Base-by-base conservation (phyloP, 1,140 invertebrate species). In the Episyrphus balteatus region DNA sequence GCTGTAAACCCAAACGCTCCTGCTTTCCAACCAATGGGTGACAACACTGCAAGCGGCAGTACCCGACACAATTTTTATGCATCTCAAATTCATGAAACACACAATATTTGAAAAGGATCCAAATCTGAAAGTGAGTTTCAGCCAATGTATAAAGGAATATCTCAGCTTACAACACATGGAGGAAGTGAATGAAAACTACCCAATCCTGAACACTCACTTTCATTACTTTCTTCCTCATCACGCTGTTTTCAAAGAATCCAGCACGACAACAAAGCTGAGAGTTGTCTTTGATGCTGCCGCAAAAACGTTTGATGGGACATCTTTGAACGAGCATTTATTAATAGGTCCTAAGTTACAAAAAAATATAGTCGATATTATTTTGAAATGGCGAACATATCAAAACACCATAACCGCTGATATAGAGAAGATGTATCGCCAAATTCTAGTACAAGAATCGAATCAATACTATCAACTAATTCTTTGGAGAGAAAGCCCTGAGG, bases 391-490 rank as follows among this genome's bases (percentile, higher is more conserved):
- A 30, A 45, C 10, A 30, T 37, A 56, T 47, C 19, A 47, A 26
- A 51, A 52, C 31, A 48, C 48, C 1, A 49, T 52, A 17, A 36
- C 40, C 0, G 52, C 55, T 7, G 56, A 56, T 17, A 52, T 59
- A 10, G 39, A 42, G 8, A 51, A 53, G 19, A 56, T 56, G 51
- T 59, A 50, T 34, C 41, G 52, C 6, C 51, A 56, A 43, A 53
- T 58, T 13, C 13, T 31, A 6, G 33, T 57, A 18, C 34, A 57
- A 18, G 17, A 18, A 14, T 15, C 50, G 13, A 49, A 56, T 31
- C 14, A 11, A 6, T 36, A 55, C 17, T 56, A 46, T 41, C 66
- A 69, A 47, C 44, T 61, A 38, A 66, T 71, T 10, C 11, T 68
- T 9, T 70, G 68, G 69, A 44, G 69, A 14, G 12, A 52, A 12